A percentile compares a stretch with the other conserved stretches of the same genome.
These are phyloP conservation scores for Venustaconcha ellipsiformis DNA, from an alignment of 1,140 invertebrate genomes.

Conservation along the genomic window DNA sequence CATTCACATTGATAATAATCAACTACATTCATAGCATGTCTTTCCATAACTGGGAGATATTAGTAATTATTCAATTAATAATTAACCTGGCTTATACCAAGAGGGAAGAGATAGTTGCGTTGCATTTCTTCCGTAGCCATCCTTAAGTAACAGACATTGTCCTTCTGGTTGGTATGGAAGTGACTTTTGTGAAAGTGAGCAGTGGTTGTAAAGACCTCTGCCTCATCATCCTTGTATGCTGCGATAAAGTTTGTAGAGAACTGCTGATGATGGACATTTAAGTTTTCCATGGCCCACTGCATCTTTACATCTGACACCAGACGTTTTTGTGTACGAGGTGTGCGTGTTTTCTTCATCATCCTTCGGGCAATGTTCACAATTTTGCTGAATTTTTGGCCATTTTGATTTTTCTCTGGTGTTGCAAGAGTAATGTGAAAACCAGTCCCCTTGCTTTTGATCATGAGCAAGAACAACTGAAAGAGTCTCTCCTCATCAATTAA, in stretches of 20 bases:
- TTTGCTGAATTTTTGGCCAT: slow-evolving; percentile 54
- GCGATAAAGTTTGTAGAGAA: slow-evolving; percentile 65
- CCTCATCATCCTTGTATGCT: slow-evolving; percentile 59
- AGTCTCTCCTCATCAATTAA: slow-evolving; percentile 62
- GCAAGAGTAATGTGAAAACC: slow-evolving; percentile 54
- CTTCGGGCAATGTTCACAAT: slow-evolving; percentile 52
- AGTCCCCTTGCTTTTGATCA: slow-evolving; percentile 65
- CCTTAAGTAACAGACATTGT: slow-evolving; percentile 61
- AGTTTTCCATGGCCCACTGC: slow-evolving; percentile 55
- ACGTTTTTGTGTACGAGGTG: slow-evolving; percentile 44
- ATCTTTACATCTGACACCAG: slow-evolving; percentile 63
- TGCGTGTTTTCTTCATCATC: slow-evolving; percentile 57
- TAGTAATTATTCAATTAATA: slow-evolving; percentile 10
- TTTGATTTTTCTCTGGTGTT: slow-evolving; percentile 45
- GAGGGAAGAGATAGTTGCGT: slow-evolving; percentile 58
- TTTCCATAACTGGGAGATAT: too few relatives aligned
- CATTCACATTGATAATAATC: too few relatives aligned
- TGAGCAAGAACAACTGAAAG: slow-evolving; percentile 57
- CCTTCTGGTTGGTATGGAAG: slow-evolving; percentile 62
- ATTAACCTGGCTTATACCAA: slow-evolving; percentile 43
- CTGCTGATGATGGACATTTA: slow-evolving; percentile 54
- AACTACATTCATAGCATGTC: too few relatives aligned
- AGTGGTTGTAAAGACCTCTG: slow-evolving; percentile 62
- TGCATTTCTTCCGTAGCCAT: slow-evolving; percentile 54
- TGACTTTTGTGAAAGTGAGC: slow-evolving; percentile 65